Percentiles rank a stretch among this genome's conserved stretches.
phyloP scores from a whole-genome alignment of 2,797 vertebrate species.

The Hirundo rustica region DNA sequence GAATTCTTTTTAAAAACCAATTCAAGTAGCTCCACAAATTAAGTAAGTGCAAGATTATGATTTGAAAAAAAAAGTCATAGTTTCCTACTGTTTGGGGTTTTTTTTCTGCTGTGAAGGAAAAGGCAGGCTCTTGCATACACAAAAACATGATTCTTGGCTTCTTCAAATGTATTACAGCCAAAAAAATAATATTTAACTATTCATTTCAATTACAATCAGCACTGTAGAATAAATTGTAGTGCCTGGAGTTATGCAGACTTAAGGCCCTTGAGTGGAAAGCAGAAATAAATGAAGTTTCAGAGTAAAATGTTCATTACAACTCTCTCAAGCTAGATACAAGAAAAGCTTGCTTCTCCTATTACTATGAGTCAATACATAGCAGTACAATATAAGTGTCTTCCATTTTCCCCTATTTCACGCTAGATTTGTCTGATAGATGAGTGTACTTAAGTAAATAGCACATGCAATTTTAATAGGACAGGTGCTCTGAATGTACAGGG shows the following conservation, averaged over 20 bases:
- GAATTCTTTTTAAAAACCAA: neutral
- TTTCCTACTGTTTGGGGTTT: neutral
- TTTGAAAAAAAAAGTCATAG: neutral
- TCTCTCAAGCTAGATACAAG: constrained; percentile 56
- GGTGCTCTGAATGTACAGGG: constrained; percentile 73
- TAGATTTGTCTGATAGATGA: constrained; percentile 77
- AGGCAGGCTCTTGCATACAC: neutral
- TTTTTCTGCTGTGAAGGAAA: neutral
- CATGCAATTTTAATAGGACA: constrained; percentile 77
- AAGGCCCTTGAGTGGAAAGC: constrained; percentile 1
- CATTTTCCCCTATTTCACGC: constrained; percentile 75
- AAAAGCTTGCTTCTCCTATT: constrained; percentile 60
- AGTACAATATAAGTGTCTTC: constrained; percentile 67
- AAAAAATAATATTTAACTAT: neutral
- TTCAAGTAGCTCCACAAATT: neutral
- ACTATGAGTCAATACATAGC: constrained; percentile 57
- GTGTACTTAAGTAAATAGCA: constrained; percentile 77
- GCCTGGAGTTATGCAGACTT: constrained; percentile 11
- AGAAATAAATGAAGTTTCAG: constrained; percentile 66
- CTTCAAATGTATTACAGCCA: neutral
- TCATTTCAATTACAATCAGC: neutral
- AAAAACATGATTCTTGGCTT: neutral
- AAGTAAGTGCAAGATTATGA: neutral
- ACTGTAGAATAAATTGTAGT: neutral
- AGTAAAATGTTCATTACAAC: constrained; percentile 51